Evolutionary conservation across 2,113 vertebrate species (phyloP), one percentile per base, ranked within the genome.

Genomic region (Ibidorhyncha struthersii): DNA sequence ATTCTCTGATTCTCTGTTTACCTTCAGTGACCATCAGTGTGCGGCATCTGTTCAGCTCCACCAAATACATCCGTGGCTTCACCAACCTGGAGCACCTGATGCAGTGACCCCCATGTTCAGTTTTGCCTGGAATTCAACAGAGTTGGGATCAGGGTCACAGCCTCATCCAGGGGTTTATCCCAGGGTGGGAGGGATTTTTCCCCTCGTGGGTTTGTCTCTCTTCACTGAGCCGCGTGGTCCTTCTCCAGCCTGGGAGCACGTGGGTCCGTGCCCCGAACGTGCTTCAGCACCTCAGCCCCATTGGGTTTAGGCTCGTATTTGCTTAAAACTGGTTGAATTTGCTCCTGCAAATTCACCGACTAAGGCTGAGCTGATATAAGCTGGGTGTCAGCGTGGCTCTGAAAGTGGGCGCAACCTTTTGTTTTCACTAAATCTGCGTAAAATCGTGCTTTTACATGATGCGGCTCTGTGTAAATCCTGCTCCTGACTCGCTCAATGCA

Each of bases 221-320:
- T 34, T 40, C 43, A 7, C 67, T 1, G 13, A 21, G 9, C 49
- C 2, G 0, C 5, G 0, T 4, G 32, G 17, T 41, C 18, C 43
- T 63, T 80, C 58, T 49, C 27, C 74, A 32, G 45, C 34, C 6
- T 7, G 15, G 17, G 17, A 72, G 4, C 12, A 0, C 1, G 21
- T 10, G 66, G 47, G 47, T 27, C 47, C 1, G 1, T 34, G 72
- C 12, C 76, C 76, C n/a, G 14, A 6, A 22, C 17, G 2, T 14
- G 26, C 69, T 50, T 29, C 7, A 4, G 34, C 61, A 41, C n/a
- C 74, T 65, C 61, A 41, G 19, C 2, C 15, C 43, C 0, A 0
- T 1, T 19, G 17, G 6, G 19, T 55, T 56, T 6, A 7, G 58
- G 26, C 17, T 79, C 26, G 0, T 3, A 2, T 49, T 36, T 38